A percentile compares a stretch with the other conserved stretches of the same genome.
Evolutionary conservation across 2,797 vertebrate species (phyloP).

Genomic region (Typhlichthys subterraneus): DNA sequence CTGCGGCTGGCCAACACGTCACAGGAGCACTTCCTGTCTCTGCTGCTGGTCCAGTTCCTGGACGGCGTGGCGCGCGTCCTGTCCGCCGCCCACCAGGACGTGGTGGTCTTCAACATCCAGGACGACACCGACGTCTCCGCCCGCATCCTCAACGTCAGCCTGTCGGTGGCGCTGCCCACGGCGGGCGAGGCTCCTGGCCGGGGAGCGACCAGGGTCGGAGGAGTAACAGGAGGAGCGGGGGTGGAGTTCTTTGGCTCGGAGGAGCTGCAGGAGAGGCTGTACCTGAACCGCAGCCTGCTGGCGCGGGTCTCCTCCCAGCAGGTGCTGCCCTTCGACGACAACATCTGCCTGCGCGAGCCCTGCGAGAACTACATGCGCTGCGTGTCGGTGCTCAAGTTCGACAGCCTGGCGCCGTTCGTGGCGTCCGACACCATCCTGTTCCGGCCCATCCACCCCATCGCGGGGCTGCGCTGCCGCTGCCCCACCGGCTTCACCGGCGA

Average conservation of each 20-base stretch:
- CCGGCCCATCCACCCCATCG: slow-evolving; percentile 92
- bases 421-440: slow-evolving; percentile 92
- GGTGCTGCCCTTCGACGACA: slow-evolving; percentile 96
- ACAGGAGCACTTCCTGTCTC: slow-evolving; percentile 91
- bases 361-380: slow-evolving; percentile 99
- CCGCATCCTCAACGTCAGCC: slow-evolving; percentile 92
- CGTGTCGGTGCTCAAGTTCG: slow-evolving; percentile 92
- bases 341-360: slow-evolving; percentile 94
- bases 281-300: slow-evolving; percentile 92
- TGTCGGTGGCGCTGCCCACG: slow-evolving; percentile 80
- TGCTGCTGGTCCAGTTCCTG: slow-evolving; percentile 88
- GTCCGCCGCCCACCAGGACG: slow-evolving; percentile 82
- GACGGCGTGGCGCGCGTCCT: slow-evolving; percentile 89
- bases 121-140: slow-evolving; percentile 88
- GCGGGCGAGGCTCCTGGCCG: slow-evolving; percentile 65
- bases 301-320: slow-evolving; percentile 86
- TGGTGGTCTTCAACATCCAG: slow-evolving; percentile 93
- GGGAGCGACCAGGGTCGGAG: slow-evolving; percentile 49
- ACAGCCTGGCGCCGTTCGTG: slow-evolving; percentile 93
- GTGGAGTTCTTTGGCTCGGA: slow-evolving; percentile 87
- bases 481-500: slow-evolving; percentile 91
- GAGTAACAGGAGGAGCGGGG: slow-evolving; percentile 25
- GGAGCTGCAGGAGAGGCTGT: slow-evolving; percentile 93
- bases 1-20: slow-evolving; percentile 91
- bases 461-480: slow-evolving; percentile 92